These are phyloP conservation scores for Aphis gossypii DNA, from an alignment of 1,140 invertebrate genomes.

Conservation along the genomic window DNA sequence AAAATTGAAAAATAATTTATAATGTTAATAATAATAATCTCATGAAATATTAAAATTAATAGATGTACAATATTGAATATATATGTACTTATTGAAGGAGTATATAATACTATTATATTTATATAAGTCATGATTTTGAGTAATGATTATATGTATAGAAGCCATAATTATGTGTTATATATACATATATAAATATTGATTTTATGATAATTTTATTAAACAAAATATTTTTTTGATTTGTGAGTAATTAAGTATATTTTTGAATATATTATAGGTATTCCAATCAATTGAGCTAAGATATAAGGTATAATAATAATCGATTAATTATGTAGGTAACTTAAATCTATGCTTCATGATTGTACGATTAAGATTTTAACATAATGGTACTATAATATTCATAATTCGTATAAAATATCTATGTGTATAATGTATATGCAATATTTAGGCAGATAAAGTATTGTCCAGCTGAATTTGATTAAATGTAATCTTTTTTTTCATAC, in stretches of 20 bases:
- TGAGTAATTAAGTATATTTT: background rate
- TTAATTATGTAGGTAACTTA: background rate
- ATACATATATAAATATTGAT: too few relatives aligned
- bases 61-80: background rate
- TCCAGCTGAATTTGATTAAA: background rate
- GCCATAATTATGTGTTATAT: too few relatives aligned
- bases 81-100: background rate
- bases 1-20: constrained; percentile 27
- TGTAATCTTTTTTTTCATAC: background rate
- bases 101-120: too few relatives aligned
- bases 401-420: background rate
- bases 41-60: background rate
- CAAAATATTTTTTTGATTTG: background rate
- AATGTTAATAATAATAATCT: background rate
- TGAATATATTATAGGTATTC: background rate
- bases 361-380: background rate
- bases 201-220: background rate
- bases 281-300: background rate
- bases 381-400: background rate
- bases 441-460: background rate
- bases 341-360: background rate
- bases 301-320: background rate
- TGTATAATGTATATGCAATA: background rate
- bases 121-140: background rate
- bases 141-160: background rate